Conservation (phyloP, 2,797 vertebrate genomes). For the Chloroceryle inda region DNA sequence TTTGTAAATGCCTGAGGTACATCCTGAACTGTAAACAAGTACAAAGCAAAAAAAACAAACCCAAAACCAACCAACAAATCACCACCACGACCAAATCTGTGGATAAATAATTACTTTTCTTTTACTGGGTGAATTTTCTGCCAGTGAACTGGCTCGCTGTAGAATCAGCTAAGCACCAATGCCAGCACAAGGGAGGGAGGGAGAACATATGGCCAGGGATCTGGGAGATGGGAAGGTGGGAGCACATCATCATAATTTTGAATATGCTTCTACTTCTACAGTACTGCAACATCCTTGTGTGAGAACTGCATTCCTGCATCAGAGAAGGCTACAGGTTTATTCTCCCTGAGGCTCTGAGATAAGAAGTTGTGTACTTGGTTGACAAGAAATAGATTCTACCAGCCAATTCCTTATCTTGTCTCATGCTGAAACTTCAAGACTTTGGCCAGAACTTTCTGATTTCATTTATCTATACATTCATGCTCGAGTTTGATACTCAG, state of each 20-base stretch:
- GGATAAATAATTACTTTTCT: slow-evolving; percentile 14
- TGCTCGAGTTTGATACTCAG: neutral
- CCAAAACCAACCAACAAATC: accelerated
- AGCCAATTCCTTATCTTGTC: neutral
- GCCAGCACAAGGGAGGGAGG: slow-evolving; percentile 12
- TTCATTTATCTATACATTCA: neutral
- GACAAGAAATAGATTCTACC: neutral
- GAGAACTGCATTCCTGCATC: neutral
- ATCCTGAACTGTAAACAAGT: neutral
- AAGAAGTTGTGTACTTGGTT: neutral
- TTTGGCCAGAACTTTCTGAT: neutral
- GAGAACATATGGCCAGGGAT: slow-evolving; percentile 46
- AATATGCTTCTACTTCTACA: neutral
- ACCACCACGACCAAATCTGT: neutral
- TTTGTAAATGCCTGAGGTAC: neutral
- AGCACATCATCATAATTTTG: slow-evolving; percentile 5
- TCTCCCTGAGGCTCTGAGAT: neutral
- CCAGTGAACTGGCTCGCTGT: neutral
- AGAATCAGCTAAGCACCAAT: neutral
- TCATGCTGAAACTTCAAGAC: neutral
- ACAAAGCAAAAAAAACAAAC: neutral
- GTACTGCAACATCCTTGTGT: neutral
- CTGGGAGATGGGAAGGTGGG: slow-evolving; percentile 23
- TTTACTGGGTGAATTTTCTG: neutral
- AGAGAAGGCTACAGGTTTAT: neutral